These are phyloP conservation scores for Chanos chanos DNA, from an alignment of 2,797 vertebrate genomes.

Conservation along the genomic window DNA sequence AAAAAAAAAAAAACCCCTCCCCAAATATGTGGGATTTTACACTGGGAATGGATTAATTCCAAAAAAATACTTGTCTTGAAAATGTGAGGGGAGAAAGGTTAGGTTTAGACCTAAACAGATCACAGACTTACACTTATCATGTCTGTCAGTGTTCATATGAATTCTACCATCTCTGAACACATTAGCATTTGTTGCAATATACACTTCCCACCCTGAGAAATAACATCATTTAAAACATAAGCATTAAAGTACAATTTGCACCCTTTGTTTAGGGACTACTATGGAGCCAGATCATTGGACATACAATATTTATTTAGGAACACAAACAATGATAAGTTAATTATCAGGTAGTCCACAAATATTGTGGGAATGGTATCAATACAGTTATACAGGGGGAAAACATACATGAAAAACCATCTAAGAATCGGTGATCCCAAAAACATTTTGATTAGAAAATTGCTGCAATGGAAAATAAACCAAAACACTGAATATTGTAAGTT, in stretches of 20 bases:
- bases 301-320: conserved; percentile 89
- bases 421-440: conserved; percentile 72
- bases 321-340: conserved; percentile 88
- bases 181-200: no score
- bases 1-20: no score
- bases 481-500: conserved; percentile 49
- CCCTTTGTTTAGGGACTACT: conserved; percentile 7
- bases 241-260: neutral
- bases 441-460: conserved; percentile 70
- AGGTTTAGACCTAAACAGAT: no score
- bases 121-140: no score
- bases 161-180: no score
- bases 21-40: no score
- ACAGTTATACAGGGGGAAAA: conserved; percentile 77
- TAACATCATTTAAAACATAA: neutral
- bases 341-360: conserved; percentile 90
- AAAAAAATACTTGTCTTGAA: no score
- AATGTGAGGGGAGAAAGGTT: no score
- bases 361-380: conserved; percentile 86
- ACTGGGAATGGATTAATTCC: no score
- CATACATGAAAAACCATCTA: conserved; percentile 75
- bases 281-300: conserved; percentile 58
- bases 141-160: no score
- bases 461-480: conserved; percentile 60
- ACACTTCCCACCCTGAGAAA: no score